These are phyloP conservation scores for Nyctereutes procyonoides DNA, from an alignment of 2,113 vertebrate species.

Conservation along the genomic window DNA sequence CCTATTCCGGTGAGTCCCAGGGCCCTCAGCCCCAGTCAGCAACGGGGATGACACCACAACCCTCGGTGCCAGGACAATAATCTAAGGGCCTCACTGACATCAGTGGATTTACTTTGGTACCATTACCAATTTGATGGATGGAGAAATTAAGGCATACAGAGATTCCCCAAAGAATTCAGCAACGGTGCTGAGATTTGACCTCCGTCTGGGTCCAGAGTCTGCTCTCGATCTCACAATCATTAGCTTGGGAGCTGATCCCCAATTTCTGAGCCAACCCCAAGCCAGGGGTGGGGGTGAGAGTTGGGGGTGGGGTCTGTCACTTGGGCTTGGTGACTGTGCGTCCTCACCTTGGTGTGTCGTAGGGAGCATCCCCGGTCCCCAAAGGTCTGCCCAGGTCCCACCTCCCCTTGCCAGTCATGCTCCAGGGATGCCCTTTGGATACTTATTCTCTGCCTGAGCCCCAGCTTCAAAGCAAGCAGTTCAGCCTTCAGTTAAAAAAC, in stretches of 20 bases:
- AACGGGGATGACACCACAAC: neutral
- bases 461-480: neutral
- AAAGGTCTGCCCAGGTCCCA: neutral
- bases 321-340: neutral
- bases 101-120: neutral
- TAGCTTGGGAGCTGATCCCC: neutral
- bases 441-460: neutral
- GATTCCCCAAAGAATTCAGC: neutral
- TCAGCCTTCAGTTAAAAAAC: neutral
- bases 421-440: accelerated
- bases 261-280: neutral
- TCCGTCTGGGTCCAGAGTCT: neutral
- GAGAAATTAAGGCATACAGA: neutral
- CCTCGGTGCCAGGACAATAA: neutral
- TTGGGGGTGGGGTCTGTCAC: neutral
- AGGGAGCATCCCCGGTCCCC: neutral
- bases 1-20: neutral
- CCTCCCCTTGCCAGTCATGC: neutral
- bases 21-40: neutral
- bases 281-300: neutral
- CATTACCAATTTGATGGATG: accelerated
- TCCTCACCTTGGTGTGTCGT: accelerated
- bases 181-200: neutral
- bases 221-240: neutral
- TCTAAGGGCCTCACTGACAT: neutral